These are phyloP conservation scores for Zootoca vivipara DNA, from an alignment of 2,113 vertebrate species.

Conservation along the genomic window DNA sequence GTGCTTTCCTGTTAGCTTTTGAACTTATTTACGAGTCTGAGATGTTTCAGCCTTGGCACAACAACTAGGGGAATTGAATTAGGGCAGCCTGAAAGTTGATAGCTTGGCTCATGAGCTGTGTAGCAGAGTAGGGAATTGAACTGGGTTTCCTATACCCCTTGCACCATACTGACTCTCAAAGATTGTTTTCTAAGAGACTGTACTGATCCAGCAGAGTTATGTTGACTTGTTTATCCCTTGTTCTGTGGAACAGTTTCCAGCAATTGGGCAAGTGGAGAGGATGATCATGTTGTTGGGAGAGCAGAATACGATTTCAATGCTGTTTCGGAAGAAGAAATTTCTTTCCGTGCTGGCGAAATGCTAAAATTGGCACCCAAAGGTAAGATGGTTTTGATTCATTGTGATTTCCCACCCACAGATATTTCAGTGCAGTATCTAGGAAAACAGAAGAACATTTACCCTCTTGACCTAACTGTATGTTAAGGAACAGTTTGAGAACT, in stretches of 20 bases:
- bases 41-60: background rate
- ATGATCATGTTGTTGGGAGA: conserved; percentile 94
- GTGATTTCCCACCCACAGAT: background rate
- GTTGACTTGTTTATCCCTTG: background rate
- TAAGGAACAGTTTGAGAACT: background rate
- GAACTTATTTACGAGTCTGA: background rate
- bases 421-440: background rate
- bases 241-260: conserved; percentile 59
- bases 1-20: background rate
- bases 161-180: background rate
- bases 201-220: background rate
- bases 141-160: background rate
- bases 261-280: conserved; percentile 93
- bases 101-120: background rate
- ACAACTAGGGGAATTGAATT: too few species aligned
- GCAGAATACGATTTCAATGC: conserved; percentile 93
- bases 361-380: conserved; percentile 96
- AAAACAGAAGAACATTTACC: background rate
- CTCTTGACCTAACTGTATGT: background rate
- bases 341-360: conserved; percentile 90
- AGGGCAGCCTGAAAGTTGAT: background rate
- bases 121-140: background rate
- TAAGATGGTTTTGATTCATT: conserved; percentile 56
- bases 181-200: background rate
- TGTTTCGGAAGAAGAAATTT: conserved; percentile 93